phyloP scores from a whole-genome alignment of 2,888 invertebrate genomes.

The Entomobrya multifasciata region DNA sequence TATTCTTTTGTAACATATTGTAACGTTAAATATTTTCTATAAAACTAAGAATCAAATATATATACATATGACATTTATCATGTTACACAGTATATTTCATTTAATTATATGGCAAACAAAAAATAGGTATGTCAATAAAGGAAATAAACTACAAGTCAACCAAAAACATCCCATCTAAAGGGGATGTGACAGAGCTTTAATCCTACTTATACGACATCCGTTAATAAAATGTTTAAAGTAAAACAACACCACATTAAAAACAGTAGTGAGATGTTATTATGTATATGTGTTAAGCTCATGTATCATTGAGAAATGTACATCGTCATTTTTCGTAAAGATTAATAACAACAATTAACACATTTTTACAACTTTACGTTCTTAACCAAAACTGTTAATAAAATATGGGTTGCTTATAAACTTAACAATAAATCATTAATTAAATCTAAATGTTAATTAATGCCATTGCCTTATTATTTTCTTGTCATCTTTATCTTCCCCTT shows the following conservation, averaged over 20 bases:
- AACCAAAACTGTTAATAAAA: constrained; percentile 33
- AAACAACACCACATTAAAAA: constrained; percentile 27
- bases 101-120: constrained; percentile 67
- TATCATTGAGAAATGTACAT: background rate
- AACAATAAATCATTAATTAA: constrained; percentile 67
- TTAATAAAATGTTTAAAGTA: too few relatives aligned
- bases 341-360: background rate
- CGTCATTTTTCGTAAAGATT: background rate
- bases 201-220: constrained; percentile 23
- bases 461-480: constrained; percentile 56
- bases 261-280: too few relatives aligned
- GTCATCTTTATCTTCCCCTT: constrained; percentile 27
- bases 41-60: constrained; percentile 1
- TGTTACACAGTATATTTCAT: background rate
- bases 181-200: constrained; percentile 71
- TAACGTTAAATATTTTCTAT: background rate
- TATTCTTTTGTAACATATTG: background rate
- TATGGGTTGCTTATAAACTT: background rate
- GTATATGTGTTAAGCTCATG: constrained; percentile 49
- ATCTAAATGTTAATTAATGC: constrained; percentile 65
- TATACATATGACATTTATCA: background rate
- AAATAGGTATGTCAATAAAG: constrained; percentile 48
- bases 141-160: constrained; percentile 67
- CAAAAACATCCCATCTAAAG: constrained; percentile 64
- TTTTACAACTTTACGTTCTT: too few relatives aligned